phyloP scores from a whole-genome alignment of 1,140 invertebrate genomes.

The Myzus persicae region DNA sequence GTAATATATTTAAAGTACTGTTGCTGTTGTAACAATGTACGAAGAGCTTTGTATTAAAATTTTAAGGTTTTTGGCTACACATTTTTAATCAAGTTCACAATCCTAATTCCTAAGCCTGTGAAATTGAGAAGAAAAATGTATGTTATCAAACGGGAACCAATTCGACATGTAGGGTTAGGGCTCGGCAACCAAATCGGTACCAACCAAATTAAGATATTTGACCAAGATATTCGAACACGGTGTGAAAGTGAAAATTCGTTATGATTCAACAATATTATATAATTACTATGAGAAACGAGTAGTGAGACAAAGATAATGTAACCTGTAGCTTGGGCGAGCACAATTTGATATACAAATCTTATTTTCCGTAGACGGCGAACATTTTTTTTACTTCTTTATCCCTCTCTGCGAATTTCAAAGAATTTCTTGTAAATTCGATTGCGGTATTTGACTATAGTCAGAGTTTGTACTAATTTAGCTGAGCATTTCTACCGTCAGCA shows the following conservation, averaged over 20 bases:
- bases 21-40: too few species aligned
- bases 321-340: background rate
- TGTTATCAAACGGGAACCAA: too few species aligned
- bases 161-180: too few species aligned
- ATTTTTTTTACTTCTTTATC: background rate
- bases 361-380: background rate
- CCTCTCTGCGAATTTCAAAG: background rate
- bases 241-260: background rate
- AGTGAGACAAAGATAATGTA: background rate
- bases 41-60: too few species aligned
- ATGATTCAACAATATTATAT: too few species aligned
- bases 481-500: background rate
- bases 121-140: too few species aligned
- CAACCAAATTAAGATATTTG: too few species aligned
- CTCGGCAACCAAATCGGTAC: too few species aligned
- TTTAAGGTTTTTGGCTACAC: too few species aligned
- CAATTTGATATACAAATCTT: background rate
- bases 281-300: background rate
- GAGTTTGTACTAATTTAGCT: background rate
- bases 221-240: background rate
- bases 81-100: too few species aligned
- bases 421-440: background rate
- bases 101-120: too few species aligned
- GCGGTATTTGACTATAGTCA: background rate
- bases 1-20: too few species aligned